These are phyloP conservation scores for Zonitis immaculata DNA, from an alignment of 2,888 invertebrate genomes.

Conservation along the genomic window DNA sequence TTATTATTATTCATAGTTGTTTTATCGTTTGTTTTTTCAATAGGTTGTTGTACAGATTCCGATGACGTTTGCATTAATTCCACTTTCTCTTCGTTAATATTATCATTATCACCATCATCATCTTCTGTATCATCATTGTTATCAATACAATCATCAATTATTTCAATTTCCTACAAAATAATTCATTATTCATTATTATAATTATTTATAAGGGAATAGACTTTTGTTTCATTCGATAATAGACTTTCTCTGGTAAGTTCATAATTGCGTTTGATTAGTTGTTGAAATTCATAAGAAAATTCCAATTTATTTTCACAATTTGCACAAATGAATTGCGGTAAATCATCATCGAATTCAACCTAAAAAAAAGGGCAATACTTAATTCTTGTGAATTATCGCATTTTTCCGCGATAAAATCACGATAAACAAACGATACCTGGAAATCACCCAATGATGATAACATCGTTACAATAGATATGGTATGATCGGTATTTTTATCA, in stretches of 20 bases:
- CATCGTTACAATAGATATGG: slow-evolving; percentile 25
- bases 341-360: slow-evolving; percentile 23
- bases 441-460: slow-evolving; percentile 24
- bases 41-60: slow-evolving; percentile 31
- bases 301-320: slow-evolving; percentile 32
- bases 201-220: slow-evolving; percentile 5
- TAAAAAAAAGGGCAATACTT: slow-evolving; percentile 1
- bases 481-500: slow-evolving; percentile 14
- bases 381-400: not conserved
- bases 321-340: slow-evolving; percentile 28
- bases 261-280: slow-evolving; percentile 20
- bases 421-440: slow-evolving; percentile 21
- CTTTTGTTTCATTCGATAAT: not conserved
- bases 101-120: not conserved
- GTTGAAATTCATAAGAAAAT: slow-evolving; percentile 31
- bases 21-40: slow-evolving; percentile 25
- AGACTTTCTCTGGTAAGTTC: not conserved
- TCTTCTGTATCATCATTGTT: too few relatives aligned
- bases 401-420: not conserved
- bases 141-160: not conserved
- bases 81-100: not conserved
- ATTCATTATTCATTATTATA: slow-evolving; percentile 17
- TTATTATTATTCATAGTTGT: slow-evolving; percentile 26
- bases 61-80: slow-evolving; percentile 27
- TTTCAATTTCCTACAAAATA: not conserved